A percentile compares a stretch with the other conserved stretches of the same genome.
phyloP scores from a whole-genome alignment of 2,797 vertebrate species.

The Sardinella longiceps region DNA sequence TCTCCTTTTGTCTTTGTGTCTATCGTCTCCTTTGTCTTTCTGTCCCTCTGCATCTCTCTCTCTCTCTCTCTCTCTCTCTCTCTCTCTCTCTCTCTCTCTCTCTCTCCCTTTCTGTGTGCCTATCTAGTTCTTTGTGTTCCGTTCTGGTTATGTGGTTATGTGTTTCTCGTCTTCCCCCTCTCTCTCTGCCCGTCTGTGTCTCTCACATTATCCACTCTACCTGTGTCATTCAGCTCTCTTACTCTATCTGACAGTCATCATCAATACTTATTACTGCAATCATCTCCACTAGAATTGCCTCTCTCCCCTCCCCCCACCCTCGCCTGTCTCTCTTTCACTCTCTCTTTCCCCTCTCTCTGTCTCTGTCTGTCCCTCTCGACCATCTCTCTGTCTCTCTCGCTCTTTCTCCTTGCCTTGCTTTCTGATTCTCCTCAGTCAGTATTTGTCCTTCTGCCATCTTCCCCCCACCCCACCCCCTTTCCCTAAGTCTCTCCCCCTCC shows the following conservation, averaged over 20 bases:
- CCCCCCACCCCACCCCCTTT: neutral
- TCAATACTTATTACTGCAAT: slow-evolving; percentile 66
- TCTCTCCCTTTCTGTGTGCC: neutral
- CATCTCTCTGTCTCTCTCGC: neutral
- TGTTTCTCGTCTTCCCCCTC: neutral
- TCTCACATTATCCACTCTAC: slow-evolving; percentile 37
- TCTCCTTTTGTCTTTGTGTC: neutral
- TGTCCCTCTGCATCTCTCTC: neutral
- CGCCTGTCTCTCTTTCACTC: neutral
- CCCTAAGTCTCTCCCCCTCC: neutral
- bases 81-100: slow-evolving; percentile 3
- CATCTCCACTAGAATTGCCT: slow-evolving; percentile 52
- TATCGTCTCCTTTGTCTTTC: neutral
- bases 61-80: slow-evolving; percentile 18
- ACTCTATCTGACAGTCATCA: slow-evolving; percentile 60
- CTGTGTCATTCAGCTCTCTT: slow-evolving; percentile 21
- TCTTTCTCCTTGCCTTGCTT: neutral
- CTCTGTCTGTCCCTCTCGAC: neutral
- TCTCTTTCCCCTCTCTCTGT: neutral
- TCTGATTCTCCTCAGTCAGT: neutral
- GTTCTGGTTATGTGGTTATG: slow-evolving; percentile 58
- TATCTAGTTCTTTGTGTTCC: slow-evolving; percentile 38
- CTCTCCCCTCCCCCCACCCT: neutral
- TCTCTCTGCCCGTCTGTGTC: neutral
- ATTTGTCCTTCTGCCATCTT: slow-evolving; percentile 19